Percentiles rank a stretch among this genome's conserved stretches.
Evolutionary conservation across 1,140 invertebrate species (phyloP).

Genomic region (Sogatella furcifera): DNA sequence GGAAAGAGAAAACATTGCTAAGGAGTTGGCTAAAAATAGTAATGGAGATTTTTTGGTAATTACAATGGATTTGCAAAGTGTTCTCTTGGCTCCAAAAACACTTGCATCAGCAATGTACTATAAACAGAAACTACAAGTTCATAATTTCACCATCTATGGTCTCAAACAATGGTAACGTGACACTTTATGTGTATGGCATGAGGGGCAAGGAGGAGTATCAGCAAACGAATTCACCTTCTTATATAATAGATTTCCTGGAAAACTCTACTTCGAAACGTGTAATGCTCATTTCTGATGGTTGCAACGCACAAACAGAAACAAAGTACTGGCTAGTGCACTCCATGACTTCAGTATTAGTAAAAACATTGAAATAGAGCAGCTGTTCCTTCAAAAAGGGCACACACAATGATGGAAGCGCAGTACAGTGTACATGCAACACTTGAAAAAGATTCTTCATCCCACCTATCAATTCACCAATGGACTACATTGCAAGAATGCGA

Average conservation of each 20-base stretch:
- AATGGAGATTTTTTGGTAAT: conserved; percentile 20
- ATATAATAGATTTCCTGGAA: conserved; percentile 28
- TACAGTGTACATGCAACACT: conserved; percentile 14
- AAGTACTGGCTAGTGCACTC: conserved; percentile 37
- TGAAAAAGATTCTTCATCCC: conserved; percentile 14
- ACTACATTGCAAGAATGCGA: conserved; percentile 15
- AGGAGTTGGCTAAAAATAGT: conserved; percentile 14
- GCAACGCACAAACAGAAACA: conserved; percentile 20
- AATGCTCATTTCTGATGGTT: conserved; percentile 21
- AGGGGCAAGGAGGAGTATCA: conserved; percentile 29
- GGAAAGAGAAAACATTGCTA: conserved; percentile 20
- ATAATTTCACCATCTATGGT: conserved; percentile 33
- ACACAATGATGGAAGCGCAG: conserved; percentile 30
- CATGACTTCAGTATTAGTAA: background rate
- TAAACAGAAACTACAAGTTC: conserved; percentile 32
- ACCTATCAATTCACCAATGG: conserved; percentile 10
- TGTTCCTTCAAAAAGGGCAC: conserved; percentile 25
- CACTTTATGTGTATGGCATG: conserved; percentile 27
- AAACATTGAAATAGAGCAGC: conserved; percentile 3
- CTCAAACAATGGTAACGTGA: conserved; percentile 22
- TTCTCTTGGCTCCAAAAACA: conserved; percentile 29
- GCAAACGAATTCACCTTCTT: conserved; percentile 31
- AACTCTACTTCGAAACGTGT: conserved; percentile 6
- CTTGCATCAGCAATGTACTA: conserved; percentile 33
- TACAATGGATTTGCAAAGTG: conserved; percentile 32